Base-by-base conservation (phyloP, 2,888 invertebrate species). In the Epirrhoe tristata region DNA sequence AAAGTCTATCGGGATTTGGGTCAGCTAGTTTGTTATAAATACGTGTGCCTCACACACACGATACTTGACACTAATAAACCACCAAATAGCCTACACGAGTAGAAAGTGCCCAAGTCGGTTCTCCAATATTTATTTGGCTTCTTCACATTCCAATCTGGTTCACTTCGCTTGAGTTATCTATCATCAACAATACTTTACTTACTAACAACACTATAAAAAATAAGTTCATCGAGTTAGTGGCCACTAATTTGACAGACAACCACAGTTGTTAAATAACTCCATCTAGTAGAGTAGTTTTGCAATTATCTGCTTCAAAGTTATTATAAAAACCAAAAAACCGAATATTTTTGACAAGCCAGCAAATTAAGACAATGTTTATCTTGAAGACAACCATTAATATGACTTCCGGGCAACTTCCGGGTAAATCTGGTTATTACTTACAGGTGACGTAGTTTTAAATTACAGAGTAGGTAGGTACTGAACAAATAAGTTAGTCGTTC, bases 61-160 rank as follows among this genome's bases (percentile, higher is more conserved):
- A 51, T 51, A 55, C 56, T 51, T 62, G 7, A 16, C 36, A 56
- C 61, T 61, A 56, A 62, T 56, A 56, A 31, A 36, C 8, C 5
- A 51, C 54, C 61, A 61, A n/a, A n/a, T n/a, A 31, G 39, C 31
- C 50, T 31, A 36, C 50, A 56, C 62, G 6, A 62, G 17, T 39
- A 62, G 62, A 56, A 56, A 56, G 17, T 5, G 52, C 39, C 12
- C 32, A 16, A 36, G 16, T 58, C 36, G 58, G 53, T 43, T 46
- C 32, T 43, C 34, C 32, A 16, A 34, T 55, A 61, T 48, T 61
- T n/a, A 0, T 55, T 7, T 48, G 61, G 61, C 61, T 62, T 56
- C 55, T 12, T 62, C 3, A 32, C 24, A 14, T 32, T 46, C 57
- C 24, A 14, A 31, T 46, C 57, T 24, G 39, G 39, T 39, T 56